A percentile compares a stretch with the other conserved stretches of the same genome.
Conservation (phyloP, 2,888 invertebrate species). For the Allolobophora icterica region DNA sequence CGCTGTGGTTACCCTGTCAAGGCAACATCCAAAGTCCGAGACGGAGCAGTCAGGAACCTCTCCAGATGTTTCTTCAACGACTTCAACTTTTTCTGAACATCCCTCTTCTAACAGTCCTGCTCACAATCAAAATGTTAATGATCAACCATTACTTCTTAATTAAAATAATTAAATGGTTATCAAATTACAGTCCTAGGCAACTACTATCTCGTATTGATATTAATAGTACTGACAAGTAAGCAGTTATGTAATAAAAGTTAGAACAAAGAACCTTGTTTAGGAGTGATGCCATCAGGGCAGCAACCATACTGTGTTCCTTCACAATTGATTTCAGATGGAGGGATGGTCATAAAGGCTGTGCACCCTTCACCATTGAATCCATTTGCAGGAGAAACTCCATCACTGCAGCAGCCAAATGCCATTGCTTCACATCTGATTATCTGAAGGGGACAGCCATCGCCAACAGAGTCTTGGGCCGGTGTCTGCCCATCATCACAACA, state of each 20-base stretch:
- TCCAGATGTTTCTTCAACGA: neutral
- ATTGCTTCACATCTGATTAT: slow-evolving; percentile 12
- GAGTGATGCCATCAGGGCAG: slow-evolving; percentile 9
- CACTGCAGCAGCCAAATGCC: slow-evolving; percentile 84
- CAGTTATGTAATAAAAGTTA: too few relatives aligned
- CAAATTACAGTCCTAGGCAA: neutral
- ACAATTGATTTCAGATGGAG: neutral
- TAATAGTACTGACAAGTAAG: too few relatives aligned
- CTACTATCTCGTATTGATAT: neutral
- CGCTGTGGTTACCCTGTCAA: slow-evolving; percentile 83
- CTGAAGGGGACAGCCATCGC: neutral
- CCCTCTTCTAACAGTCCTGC: neutral
- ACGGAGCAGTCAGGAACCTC: slow-evolving; percentile 17
- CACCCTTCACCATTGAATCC: slow-evolving; percentile 53
- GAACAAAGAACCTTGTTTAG: neutral
- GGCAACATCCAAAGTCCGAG: slow-evolving; percentile 81
- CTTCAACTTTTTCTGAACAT: neutral
- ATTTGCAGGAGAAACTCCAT: slow-evolving; percentile 67
- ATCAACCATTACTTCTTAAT: neutral
- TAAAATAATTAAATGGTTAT: neutral
- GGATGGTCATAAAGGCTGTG: too few relatives aligned
- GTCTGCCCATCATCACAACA: slow-evolving; percentile 87
- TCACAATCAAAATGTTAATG: neutral
- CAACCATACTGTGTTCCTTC: neutral
- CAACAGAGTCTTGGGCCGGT: slow-evolving; percentile 73